Base-by-base conservation (phyloP, 2,797 vertebrate species). In the Enteromius mattozi region DNA sequence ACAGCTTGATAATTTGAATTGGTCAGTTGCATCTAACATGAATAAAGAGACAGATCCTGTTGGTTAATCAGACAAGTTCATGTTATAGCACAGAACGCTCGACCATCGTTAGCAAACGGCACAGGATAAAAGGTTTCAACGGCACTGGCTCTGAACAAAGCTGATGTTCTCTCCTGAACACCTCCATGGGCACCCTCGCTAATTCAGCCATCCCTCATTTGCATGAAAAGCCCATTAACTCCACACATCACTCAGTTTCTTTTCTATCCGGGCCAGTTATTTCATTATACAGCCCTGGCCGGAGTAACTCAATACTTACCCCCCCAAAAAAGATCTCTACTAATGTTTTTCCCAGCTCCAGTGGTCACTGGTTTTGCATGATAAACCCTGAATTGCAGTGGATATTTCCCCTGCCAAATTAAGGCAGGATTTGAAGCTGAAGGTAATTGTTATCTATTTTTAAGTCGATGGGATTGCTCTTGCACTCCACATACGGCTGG, bases 371-470 rank as follows among this genome's bases (percentile, higher is more conserved):
- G 80, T 88, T 92, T 91, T 88, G 91, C 89, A 86, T 88, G 88
- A 94, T 93, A 93, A 93, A 93, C 85, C 81, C 84, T 75, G 54
- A 24, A 91, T 89, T 90, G 85, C 63, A 4, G 13, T 69, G 24
- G 21, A 69, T 45, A 77, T 81, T 68, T n/a, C 45, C 47, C 30
- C 37, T 56, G 80, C 65, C 65, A 82, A 86, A 88, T 87, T 76
- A 87, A 69, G 74, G 81, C 54, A 49, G 65, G 66, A 85, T 85
- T 59, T 74, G 40, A 78, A 77, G 80, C 85, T 91, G 80, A 65
- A 85, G 78, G 87, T 90, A 92, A 92, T 93, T 91, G 83, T 66
- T 49, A 82, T 92, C 91, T 93, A 91, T 94, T 94, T 92, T 92
- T 87, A 89, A 91, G 87, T 76, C 86, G 30, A 92, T 86, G 78